Evolutionary conservation across 2,113 vertebrate genomes (phyloP), one percentile per base, ranked within the genome.

Genomic region (Onychostoma macrolepis): DNA sequence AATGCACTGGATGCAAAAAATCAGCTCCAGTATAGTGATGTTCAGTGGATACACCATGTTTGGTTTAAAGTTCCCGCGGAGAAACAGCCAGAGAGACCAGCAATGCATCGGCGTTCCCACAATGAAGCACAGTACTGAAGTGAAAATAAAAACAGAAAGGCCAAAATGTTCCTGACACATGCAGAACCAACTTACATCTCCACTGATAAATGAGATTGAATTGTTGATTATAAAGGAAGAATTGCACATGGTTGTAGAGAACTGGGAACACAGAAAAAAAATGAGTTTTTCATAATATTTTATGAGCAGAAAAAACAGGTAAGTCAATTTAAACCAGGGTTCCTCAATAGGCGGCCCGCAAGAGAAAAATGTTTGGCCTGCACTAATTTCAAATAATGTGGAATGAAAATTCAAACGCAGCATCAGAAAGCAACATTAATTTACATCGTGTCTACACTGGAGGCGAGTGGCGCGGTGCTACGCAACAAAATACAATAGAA

Each of bases 1-100:
- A 63, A 12, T 4, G 79, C 77, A 80, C 2, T 86, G 6, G 12
- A 75, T 13, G 24, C 72, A 86, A 76, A 33, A 83, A 21, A 86
- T 6, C 8, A 89, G 50, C 48, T 89, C 88, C 63, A 86, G n/a
- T 17, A 84, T 30, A 50, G 15, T 86, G 13, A 33, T 33, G 63
- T 50, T 80, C 2, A 86, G 5, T 61, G 17, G 12, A 61, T 87
- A 89, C 8, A 86, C 65, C 43, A 80, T 45, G 6, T 76, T 84
- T 4, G 50, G 80, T 84, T 84, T 84, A 26, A 78, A 48, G 15
- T 80, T 63, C 1, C 19, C 11, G 2, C 1, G 48, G 28, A 86
- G 24, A 58, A 69, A 48, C 7, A 83, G 6, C 74, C 85, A 88
- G 48, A 88, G 36, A 67, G 78, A 67, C 80, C 84, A 86, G 17